phyloP scores from a whole-genome alignment of 2,888 invertebrate species.

The Zaprionus obscuricornis region DNA sequence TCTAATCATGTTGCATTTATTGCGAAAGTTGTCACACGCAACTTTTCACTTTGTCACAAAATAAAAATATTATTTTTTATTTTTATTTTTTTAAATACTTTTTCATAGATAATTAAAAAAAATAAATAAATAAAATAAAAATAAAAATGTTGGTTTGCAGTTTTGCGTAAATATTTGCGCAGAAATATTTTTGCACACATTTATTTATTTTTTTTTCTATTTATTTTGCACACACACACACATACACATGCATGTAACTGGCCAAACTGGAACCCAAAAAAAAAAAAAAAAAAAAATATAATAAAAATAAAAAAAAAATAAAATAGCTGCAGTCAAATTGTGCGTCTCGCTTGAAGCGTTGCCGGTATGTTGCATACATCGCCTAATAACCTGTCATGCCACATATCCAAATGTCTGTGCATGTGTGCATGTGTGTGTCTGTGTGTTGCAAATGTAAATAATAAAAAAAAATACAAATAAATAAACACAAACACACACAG shows the following conservation, averaged over 20 bases:
- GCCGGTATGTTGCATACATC: conserved; percentile 73
- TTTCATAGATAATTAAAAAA: conserved; percentile 46
- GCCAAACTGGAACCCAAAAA: conserved; percentile 62
- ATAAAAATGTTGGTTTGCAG: conserved; percentile 40
- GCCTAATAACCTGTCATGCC: conserved; percentile 82
- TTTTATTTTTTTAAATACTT: conserved; percentile 37
- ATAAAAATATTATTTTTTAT: conserved; percentile 40
- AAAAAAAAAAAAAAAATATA: no score
- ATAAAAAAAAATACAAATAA: no score
- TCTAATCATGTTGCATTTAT: conserved; percentile 31
- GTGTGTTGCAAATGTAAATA: conserved; percentile 64
- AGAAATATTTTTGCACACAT: conserved; percentile 48
- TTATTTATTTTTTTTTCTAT: conserved; percentile 47
- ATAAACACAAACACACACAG: conserved; percentile 42
- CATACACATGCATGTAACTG: conserved; percentile 37
- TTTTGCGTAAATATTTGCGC: conserved; percentile 37
- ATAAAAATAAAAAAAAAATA: conserved; percentile 7
- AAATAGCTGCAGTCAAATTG: conserved; percentile 55
- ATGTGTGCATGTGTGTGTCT: conserved; percentile 10
- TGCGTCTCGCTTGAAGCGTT: conserved; percentile 64
- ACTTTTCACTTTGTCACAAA: conserved; percentile 44
- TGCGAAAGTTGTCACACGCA: conserved; percentile 58
- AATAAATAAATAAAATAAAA: conserved; percentile 16
- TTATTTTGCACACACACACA: conserved; percentile 23
- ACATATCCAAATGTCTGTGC: conserved; percentile 65